A percentile compares a stretch with the other conserved stretches of the same genome.
Evolutionary conservation across 2,797 vertebrate genomes (phyloP).

Genomic region (Enteromius argenteus): DNA sequence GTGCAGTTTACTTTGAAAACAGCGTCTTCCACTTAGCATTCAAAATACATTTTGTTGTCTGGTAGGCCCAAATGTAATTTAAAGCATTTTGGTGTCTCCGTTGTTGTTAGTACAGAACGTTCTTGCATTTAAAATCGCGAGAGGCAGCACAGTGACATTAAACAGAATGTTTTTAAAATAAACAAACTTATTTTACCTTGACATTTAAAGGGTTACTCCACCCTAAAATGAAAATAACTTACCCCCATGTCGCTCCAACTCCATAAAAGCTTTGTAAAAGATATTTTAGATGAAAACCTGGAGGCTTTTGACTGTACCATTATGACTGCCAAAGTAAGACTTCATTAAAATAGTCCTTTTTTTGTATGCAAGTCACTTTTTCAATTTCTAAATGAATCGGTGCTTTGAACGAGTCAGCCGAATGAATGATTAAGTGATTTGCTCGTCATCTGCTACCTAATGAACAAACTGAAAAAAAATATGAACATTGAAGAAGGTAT

Average conservation of each 20-base stretch:
- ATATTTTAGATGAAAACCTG: no score
- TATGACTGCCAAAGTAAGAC: no score
- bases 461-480: background rate
- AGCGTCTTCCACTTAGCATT: slow-evolving; percentile 8
- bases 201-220: background rate
- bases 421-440: background rate
- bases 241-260: no score
- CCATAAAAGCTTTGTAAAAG: no score
- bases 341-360: no score
- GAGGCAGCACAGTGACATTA: background rate
- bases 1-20: slow-evolving; percentile 22
- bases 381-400: background rate
- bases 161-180: background rate
- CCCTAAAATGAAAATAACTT: no score
- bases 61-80: background rate
- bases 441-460: background rate
- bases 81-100: background rate
- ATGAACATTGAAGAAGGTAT: background rate
- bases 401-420: background rate
- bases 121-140: background rate
- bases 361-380: background rate
- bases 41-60: slow-evolving; percentile 36
- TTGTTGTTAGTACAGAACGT: background rate
- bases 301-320: no score
- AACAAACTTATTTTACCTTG: background rate